phyloP scores from a whole-genome alignment of 2,888 invertebrate genomes.

The Altica lythri region DNA sequence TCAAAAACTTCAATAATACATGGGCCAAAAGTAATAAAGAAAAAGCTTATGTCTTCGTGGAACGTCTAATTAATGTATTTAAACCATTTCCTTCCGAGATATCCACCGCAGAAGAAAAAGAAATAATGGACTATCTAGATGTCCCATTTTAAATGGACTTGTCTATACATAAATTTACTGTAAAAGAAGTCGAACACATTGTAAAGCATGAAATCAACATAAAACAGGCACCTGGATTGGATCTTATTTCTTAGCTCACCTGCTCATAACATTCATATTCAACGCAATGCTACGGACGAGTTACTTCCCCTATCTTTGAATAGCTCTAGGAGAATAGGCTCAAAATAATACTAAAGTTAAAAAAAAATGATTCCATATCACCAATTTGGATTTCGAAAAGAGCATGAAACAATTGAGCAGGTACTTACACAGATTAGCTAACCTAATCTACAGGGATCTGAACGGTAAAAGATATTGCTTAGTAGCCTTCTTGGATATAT shows the following conservation, averaged over 20 bases:
- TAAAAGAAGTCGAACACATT: not conserved
- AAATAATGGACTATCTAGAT: too few relatives aligned
- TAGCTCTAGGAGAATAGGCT: not conserved
- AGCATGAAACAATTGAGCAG: too few relatives aligned
- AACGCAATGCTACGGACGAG: not conserved
- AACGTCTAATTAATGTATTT: not conserved
- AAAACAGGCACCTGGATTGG: not conserved
- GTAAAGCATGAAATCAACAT: not conserved
- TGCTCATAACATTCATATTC: not conserved
- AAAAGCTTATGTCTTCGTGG: not conserved
- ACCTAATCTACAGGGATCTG: not conserved
- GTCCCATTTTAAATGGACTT: not conserved
- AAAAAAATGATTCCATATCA: too few relatives aligned
- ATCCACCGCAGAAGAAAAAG: not conserved
- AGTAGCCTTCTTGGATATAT: too few relatives aligned
- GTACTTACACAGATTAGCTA: too few relatives aligned
- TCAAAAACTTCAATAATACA: not conserved
- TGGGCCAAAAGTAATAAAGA: not conserved
- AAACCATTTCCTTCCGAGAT: not conserved
- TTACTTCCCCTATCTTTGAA: not conserved
- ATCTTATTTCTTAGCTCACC: not conserved
- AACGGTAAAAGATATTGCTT: not conserved
- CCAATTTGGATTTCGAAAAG: too few relatives aligned
- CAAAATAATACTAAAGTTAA: not conserved
- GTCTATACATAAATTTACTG: not conserved